Evolutionary conservation across 2,888 invertebrate genomes (phyloP).

Genomic region (Xiphydria camelus): DNA sequence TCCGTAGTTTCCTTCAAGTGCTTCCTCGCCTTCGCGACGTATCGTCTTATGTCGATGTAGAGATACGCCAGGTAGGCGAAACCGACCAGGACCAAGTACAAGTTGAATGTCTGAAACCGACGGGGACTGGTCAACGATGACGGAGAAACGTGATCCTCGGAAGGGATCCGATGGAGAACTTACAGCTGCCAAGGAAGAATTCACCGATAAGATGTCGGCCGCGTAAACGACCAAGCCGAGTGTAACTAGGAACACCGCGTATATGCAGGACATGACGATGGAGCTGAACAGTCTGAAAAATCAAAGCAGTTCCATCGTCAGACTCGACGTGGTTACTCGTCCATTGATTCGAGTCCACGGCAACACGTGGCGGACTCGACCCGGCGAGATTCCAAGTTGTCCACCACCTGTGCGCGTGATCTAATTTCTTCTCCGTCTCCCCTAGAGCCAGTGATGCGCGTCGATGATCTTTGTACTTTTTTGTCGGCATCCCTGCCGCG

Average conservation of each 20-base stretch:
- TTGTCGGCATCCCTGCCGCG: no score
- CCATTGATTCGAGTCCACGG: no score
- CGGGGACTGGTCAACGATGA: neutral
- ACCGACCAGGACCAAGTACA: constrained; percentile 64
- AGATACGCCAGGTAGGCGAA: constrained; percentile 66
- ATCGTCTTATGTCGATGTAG: constrained; percentile 66
- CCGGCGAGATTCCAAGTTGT: no score
- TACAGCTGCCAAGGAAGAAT: constrained; percentile 63
- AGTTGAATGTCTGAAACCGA: constrained; percentile 65
- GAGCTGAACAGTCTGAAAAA: constrained; percentile 63
- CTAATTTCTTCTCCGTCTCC: no score
- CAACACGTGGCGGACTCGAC: no score
- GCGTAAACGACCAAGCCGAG: constrained; percentile 69
- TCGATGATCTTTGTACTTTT: no score
- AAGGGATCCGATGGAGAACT: constrained; percentile 23
- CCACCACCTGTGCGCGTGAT: no score
- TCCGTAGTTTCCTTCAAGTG: constrained; percentile 11
- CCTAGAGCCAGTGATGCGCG: no score
- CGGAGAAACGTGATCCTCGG: constrained; percentile 8
- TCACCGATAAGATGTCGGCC: constrained; percentile 62
- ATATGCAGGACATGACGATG: constrained; percentile 68
- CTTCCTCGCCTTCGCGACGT: constrained; percentile 60
- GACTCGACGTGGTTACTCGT: no score
- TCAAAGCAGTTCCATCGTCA: neutral
- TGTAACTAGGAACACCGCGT: constrained; percentile 70